These are phyloP conservation scores for Bolborhynchus lineola DNA, from an alignment of 2,113 vertebrate genomes.

Conservation along the genomic window DNA sequence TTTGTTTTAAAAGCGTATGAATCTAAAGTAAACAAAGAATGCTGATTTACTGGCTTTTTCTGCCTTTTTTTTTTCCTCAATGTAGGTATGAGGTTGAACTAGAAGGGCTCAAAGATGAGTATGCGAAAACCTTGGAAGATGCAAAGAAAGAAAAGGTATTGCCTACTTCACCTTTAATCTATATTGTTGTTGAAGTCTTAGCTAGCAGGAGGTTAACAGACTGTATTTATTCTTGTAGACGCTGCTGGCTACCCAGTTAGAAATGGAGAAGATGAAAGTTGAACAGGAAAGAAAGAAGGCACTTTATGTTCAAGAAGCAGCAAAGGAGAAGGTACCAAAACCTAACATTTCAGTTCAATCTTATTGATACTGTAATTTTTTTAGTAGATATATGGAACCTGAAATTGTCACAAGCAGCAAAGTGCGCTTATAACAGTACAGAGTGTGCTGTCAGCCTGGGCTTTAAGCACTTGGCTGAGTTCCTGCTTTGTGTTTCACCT, in stretches of 20 bases:
- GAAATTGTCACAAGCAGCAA: background rate
- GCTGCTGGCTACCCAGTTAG: constrained; percentile 88
- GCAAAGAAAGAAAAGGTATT: constrained; percentile 94
- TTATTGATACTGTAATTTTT: background rate
- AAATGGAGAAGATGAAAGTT: constrained; percentile 98
- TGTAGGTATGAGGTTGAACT: constrained; percentile 88
- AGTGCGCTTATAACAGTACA: background rate
- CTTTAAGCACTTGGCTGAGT: background rate
- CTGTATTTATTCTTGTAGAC: constrained; percentile 69
- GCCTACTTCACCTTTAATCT: background rate
- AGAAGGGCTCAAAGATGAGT: constrained; percentile 88
- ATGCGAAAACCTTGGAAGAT: constrained; percentile 86
- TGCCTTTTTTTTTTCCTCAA: background rate
- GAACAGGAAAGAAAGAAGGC: constrained; percentile 97
- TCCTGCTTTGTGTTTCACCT: background rate
- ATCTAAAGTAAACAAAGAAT: background rate
- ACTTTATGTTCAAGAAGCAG: constrained; percentile 88
- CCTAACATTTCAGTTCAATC: background rate
- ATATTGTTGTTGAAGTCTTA: background rate
- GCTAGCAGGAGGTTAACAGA: background rate
- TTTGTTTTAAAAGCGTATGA: background rate
- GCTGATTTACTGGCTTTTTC: background rate
- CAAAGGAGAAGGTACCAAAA: constrained; percentile 89
- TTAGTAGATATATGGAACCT: background rate
- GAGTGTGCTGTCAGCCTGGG: background rate